Evolutionary conservation across 2,113 vertebrate species (phyloP).

Genomic region (Ochotona princeps): DNA sequence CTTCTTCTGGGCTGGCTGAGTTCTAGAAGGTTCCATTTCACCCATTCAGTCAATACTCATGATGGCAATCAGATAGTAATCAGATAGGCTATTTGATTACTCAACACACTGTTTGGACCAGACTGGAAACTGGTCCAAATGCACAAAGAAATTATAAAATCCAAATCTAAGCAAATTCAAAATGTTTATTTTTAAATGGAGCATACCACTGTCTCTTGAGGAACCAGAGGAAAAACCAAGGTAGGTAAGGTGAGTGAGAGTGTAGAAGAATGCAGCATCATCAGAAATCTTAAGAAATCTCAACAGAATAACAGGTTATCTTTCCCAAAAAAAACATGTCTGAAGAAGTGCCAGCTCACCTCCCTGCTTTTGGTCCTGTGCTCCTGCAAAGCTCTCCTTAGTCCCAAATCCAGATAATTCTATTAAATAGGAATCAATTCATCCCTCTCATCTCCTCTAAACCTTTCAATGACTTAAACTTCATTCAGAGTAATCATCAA

Average conservation of each 20-base stretch:
- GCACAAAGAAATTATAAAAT: conserved; percentile 4
- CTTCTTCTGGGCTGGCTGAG: background rate
- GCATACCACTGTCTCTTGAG: background rate
- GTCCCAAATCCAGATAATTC: background rate
- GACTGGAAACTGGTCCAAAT: background rate
- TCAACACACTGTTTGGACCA: background rate
- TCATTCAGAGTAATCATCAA: background rate
- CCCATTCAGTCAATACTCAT: background rate
- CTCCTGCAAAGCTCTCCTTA: background rate
- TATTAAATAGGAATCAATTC: background rate
- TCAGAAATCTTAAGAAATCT: background rate
- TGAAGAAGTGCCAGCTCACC: background rate
- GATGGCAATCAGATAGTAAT: background rate
- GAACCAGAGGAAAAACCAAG: background rate
- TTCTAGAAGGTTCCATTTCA: background rate
- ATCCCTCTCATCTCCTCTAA: background rate
- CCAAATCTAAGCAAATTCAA: conserved; percentile 12
- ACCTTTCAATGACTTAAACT: background rate
- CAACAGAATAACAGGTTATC: background rate
- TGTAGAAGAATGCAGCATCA: background rate
- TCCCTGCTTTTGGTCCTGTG: background rate
- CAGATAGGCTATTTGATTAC: background rate
- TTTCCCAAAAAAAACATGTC: background rate
- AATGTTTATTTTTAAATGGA: conserved; percentile 18
- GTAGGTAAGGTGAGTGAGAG: background rate